A percentile compares a stretch with the other conserved stretches of the same genome.
These are phyloP conservation scores for Cephalopterus ornatus DNA, from an alignment of 2,113 vertebrate species.

Conservation along the genomic window DNA sequence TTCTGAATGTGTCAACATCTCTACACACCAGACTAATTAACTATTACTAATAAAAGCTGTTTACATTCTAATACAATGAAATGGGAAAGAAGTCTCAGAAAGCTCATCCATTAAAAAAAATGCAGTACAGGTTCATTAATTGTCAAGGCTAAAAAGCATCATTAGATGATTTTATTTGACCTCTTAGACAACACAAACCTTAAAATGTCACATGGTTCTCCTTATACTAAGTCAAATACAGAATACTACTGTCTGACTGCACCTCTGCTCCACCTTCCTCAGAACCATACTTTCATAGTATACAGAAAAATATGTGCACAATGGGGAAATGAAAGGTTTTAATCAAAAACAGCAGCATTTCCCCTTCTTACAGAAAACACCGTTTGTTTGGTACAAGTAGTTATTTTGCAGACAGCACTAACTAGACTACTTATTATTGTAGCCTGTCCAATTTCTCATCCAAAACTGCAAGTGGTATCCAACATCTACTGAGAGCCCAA, in stretches of 20 bases:
- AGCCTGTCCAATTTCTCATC: constrained; percentile 22
- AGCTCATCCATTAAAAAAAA: background rate
- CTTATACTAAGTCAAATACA: background rate
- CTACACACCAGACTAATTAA: background rate
- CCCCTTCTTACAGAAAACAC: background rate
- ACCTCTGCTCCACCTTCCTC: background rate
- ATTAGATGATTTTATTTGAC: background rate
- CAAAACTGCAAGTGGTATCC: constrained; percentile 1
- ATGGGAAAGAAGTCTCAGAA: background rate
- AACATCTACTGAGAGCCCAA: constrained; percentile 8
- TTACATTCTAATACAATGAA: background rate
- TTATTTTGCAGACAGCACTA: constrained; percentile 17
- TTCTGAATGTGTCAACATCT: background rate
- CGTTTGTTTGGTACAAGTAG: background rate
- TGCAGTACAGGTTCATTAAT: background rate
- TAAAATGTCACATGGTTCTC: background rate
- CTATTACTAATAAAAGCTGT: background rate
- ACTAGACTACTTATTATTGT: constrained; percentile 31
- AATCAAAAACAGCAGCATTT: background rate
- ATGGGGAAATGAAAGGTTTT: background rate
- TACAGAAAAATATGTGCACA: background rate
- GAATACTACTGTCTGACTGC: background rate
- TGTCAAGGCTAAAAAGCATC: background rate
- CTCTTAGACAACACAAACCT: background rate
- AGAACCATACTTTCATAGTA: background rate